These are phyloP conservation scores for Oscheius onirici DNA, from an alignment of 2,888 invertebrate genomes.

Conservation along the genomic window DNA sequence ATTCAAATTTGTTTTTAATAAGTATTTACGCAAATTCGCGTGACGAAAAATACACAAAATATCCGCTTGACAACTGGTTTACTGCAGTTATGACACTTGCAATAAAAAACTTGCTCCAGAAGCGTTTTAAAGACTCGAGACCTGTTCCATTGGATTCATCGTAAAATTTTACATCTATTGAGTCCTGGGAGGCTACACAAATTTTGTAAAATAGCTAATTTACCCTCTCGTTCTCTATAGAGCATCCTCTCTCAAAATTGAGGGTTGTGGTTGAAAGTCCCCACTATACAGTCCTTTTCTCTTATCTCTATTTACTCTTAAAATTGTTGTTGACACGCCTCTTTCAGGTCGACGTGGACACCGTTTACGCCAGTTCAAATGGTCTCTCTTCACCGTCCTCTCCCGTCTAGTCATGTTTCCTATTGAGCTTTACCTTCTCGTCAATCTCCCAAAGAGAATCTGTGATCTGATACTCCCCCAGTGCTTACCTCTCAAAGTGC, in stretches of 20 bases:
- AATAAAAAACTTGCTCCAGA: too few relatives aligned
- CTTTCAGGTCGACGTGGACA: constrained; percentile 29
- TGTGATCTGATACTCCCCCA: not conserved
- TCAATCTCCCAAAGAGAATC: not conserved
- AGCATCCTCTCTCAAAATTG: not conserved
- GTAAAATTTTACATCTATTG: too few relatives aligned
- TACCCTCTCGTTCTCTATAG: not conserved
- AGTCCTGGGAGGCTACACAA: too few relatives aligned
- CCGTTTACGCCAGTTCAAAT: constrained; percentile 23
- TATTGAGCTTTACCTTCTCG: not conserved
- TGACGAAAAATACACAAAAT: too few relatives aligned
- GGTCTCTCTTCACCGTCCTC: constrained; percentile 11
- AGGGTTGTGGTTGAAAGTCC: not conserved
- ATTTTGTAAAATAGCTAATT: too few relatives aligned
- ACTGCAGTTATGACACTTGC: too few relatives aligned
- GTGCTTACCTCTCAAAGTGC: not conserved
- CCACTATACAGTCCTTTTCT: not conserved
- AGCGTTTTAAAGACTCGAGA: too few relatives aligned
- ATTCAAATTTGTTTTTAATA: too few relatives aligned
- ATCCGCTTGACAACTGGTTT: too few relatives aligned
- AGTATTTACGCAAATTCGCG: too few relatives aligned
- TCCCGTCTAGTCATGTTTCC: not conserved
- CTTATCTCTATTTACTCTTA: constrained; percentile 15
- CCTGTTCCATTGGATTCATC: too few relatives aligned
- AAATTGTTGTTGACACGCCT: constrained; percentile 5